Conservation (phyloP, 2,113 vertebrate species). For the Nematolebias whitei region DNA sequence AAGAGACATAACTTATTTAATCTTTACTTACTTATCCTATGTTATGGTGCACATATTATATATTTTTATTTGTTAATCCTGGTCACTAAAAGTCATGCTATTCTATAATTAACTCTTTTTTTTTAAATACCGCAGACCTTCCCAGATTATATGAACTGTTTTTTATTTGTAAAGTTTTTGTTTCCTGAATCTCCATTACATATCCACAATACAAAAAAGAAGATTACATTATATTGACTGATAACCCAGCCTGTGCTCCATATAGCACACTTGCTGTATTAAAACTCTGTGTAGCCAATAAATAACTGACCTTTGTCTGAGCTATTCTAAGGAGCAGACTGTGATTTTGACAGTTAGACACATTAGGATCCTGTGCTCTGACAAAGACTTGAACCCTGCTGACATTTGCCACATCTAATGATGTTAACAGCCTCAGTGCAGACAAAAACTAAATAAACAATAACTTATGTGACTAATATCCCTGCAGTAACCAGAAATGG, state of each 20-base stretch:
- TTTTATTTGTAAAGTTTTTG: background rate
- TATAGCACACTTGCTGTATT: conserved; percentile 19
- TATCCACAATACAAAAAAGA: background rate
- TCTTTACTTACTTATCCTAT: no score
- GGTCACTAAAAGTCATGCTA: background rate
- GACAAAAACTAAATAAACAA: conserved; percentile 11
- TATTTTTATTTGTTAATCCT: no score
- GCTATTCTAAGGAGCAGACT: conserved; percentile 6
- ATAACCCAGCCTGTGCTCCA: background rate
- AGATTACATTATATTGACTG: conserved; percentile 19
- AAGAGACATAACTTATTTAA: no score
- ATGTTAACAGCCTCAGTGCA: background rate
- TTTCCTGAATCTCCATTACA: background rate
- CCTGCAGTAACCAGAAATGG: background rate
- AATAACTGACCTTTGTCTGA: conserved; percentile 53
- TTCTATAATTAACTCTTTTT: no score
- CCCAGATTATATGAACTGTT: background rate
- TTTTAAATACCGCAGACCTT: no score
- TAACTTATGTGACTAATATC: background rate
- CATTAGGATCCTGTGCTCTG: background rate
- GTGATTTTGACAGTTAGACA: background rate
- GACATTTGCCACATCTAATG: conserved; percentile 19
- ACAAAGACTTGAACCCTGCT: background rate
- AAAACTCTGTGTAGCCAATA: conserved; percentile 22
- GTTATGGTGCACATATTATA: no score